A percentile compares a stretch with the other conserved stretches of the same genome.
These are phyloP conservation scores for Odobenus rosmarus DNA, from an alignment of 2,113 vertebrate genomes.

Conservation along the genomic window DNA sequence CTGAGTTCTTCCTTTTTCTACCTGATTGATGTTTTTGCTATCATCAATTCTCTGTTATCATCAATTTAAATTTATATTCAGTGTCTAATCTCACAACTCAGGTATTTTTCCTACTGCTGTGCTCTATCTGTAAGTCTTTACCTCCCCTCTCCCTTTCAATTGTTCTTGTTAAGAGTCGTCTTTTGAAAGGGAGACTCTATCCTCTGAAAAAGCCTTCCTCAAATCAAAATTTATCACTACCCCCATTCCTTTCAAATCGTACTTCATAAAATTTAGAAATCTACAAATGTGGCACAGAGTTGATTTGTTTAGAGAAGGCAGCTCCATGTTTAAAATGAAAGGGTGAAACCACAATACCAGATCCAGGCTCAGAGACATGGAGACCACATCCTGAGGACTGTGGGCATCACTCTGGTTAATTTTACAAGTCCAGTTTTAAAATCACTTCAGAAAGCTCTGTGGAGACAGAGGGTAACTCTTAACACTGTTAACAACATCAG, in stretches of 20 bases:
- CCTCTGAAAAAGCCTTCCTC: neutral
- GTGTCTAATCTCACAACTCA: neutral
- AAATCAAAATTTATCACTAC: slow-evolving; percentile 1
- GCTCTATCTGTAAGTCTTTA: neutral
- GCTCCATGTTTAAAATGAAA: slow-evolving; percentile 36
- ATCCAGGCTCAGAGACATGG: neutral
- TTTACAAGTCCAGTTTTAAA: slow-evolving; percentile 20
- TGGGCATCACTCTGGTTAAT: neutral
- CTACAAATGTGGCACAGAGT: neutral
- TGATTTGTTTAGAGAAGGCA: neutral
- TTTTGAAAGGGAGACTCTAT: slow-evolving; percentile 22
- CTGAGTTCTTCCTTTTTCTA: neutral
- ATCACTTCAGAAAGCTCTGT: neutral
- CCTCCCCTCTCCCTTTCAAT: neutral
- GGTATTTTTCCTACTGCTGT: neutral
- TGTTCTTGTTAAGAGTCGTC: neutral
- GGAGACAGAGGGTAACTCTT: neutral
- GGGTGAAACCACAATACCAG: neutral
- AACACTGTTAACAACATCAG: neutral
- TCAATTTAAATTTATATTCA: neutral
- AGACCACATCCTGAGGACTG: neutral
- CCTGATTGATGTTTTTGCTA: neutral
- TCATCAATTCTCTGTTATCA: neutral
- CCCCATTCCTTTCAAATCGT: neutral
- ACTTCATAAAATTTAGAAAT: slow-evolving; percentile 13